These are phyloP conservation scores for Akabosia matsudoensis DNA, from an alignment of 1,140 invertebrate species.

Conservation along the genomic window DNA sequence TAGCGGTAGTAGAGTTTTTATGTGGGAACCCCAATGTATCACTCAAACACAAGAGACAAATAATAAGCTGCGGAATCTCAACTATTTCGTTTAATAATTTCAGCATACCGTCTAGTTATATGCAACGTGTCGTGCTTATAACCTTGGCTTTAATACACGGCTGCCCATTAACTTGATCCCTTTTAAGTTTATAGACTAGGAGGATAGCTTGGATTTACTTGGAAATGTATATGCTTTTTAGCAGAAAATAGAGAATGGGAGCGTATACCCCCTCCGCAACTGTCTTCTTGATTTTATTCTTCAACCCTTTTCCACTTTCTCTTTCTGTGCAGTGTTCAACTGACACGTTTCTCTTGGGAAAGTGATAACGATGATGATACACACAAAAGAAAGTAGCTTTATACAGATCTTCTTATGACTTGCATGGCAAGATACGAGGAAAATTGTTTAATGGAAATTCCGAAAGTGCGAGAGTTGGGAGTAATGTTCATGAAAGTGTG, in stretches of 20 bases:
- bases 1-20: background rate
- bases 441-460: background rate
- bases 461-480: background rate
- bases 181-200: background rate
- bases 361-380: too few species aligned
- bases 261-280: background rate
- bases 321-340: background rate
- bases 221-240: too few species aligned
- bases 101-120: conserved; percentile 32
- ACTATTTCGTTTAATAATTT: conserved; percentile 45
- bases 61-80: conserved; percentile 38
- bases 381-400: too few species aligned
- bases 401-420: background rate
- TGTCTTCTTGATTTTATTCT: conserved; percentile 17
- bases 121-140: background rate
- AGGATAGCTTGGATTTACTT: too few species aligned
- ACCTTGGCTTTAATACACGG: background rate
- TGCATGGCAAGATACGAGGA: background rate
- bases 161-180: background rate
- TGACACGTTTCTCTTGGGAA: background rate
- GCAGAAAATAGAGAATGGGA: too few species aligned
- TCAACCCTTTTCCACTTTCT: conserved; percentile 11
- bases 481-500: background rate
- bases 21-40: background rate
- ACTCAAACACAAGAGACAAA: background rate